Evolutionary conservation across 2,888 invertebrate genomes (phyloP).

Genomic region (Heliothis peltigera): DNA sequence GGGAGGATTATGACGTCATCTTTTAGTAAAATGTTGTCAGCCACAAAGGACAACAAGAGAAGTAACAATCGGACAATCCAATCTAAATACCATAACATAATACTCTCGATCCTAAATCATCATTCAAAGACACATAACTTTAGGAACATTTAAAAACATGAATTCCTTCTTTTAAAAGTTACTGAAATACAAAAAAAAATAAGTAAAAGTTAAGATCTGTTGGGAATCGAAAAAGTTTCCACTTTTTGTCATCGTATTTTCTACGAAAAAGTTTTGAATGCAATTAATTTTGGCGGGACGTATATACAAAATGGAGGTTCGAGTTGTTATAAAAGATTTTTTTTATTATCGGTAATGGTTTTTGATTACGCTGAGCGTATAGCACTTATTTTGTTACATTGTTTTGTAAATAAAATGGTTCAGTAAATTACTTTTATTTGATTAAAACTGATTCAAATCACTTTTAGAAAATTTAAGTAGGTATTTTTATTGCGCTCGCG

Average conservation of each 20-base stretch:
- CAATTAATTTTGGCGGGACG: constrained; percentile 47
- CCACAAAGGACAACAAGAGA: not conserved
- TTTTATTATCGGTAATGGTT: constrained; percentile 34
- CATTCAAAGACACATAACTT: constrained; percentile 40
- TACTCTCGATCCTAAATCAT: constrained; percentile 9
- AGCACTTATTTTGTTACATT: not conserved
- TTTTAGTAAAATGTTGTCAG: not conserved
- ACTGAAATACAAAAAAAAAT: constrained; percentile 16
- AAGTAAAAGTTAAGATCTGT: constrained; percentile 48
- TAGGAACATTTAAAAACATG: constrained; percentile 53
- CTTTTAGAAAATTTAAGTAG: too few species aligned
- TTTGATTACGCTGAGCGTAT: not conserved
- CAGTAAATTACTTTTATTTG: too few species aligned
- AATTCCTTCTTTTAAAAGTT: constrained; percentile 41
- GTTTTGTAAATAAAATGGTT: too few species aligned
- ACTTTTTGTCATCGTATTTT: constrained; percentile 45
- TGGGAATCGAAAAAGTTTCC: constrained; percentile 61
- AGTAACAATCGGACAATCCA: not conserved
- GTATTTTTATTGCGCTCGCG: too few species aligned
- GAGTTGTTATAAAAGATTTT: constrained; percentile 27
- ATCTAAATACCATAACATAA: constrained; percentile 1
- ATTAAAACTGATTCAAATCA: too few species aligned
- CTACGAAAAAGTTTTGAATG: constrained; percentile 30
- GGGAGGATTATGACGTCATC: too few species aligned
- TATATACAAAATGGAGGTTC: constrained; percentile 38